phyloP scores from a whole-genome alignment of 92 coral and sea anemone genomes.

The Epizoanthus fatuus region DNA sequence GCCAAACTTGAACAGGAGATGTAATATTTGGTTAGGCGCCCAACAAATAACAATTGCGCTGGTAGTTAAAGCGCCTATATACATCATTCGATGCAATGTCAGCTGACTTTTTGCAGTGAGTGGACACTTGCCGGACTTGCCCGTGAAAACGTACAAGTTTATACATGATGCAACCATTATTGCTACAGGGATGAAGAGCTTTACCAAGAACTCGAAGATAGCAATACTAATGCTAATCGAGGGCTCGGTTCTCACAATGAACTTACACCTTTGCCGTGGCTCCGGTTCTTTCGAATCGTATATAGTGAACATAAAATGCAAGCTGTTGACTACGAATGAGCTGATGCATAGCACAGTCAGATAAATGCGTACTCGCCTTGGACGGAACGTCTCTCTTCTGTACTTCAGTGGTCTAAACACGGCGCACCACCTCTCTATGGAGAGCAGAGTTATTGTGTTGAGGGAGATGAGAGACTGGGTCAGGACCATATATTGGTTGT shows the following conservation, averaged over 20 bases:
- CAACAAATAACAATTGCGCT: slow-evolving; percentile 73
- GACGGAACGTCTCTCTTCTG: slow-evolving; percentile 60
- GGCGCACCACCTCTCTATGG: slow-evolving; percentile 91
- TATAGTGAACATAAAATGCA: slow-evolving; percentile 61
- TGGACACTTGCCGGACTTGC: slow-evolving; percentile 28
- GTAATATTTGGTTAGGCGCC: slow-evolving; percentile 81
- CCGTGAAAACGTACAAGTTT: slow-evolving; percentile 52
- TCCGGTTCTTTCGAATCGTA: slow-evolving; percentile 26
- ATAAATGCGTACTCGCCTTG: slow-evolving; percentile 63
- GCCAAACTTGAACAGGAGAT: slow-evolving; percentile 75
- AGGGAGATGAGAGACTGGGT: slow-evolving; percentile 84
- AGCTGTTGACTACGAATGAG: slow-evolving; percentile 70
- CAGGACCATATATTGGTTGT: slow-evolving; percentile 76
- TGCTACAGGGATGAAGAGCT: slow-evolving; percentile 52
- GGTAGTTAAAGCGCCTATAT: slow-evolving; percentile 79
- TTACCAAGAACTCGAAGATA: slow-evolving; percentile 55
- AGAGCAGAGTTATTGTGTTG: slow-evolving; percentile 76
- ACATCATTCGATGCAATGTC: slow-evolving; percentile 67
- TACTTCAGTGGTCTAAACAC: slow-evolving; percentile 72
- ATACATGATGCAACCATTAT: slow-evolving; percentile 44
- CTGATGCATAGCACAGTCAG: slow-evolving; percentile 60
- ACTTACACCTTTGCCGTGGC: slow-evolving; percentile 9
- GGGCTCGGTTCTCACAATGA: slow-evolving; percentile 18
- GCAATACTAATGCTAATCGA: slow-evolving; percentile 51
- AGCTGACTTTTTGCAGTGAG: slow-evolving; percentile 28